Percentiles rank a stretch among this genome's conserved stretches.
phyloP scores from a whole-genome alignment of 1,140 invertebrate species.

The Cydia pomonella region DNA sequence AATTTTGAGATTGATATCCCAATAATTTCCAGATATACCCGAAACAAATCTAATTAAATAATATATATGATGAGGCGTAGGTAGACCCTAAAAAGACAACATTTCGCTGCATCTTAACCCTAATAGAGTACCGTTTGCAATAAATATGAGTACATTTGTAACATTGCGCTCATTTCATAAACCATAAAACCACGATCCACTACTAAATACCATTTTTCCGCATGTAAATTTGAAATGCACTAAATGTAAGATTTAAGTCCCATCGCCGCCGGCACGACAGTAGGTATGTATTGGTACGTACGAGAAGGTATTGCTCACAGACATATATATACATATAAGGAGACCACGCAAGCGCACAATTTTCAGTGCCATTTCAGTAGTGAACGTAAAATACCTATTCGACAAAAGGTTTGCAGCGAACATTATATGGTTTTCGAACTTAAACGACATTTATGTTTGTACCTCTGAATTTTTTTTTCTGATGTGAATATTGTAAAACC shows the following conservation, averaged over 20 bases:
- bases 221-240: slow-evolving; percentile 11
- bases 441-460: no score
- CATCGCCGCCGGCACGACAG: neutral
- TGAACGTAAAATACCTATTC: no score
- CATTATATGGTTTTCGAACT: no score
- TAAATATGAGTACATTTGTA: neutral
- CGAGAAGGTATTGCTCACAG: slow-evolving; percentile 1
- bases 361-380: neutral
- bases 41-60: no score
- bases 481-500: no score
- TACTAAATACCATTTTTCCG: neutral
- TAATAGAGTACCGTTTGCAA: neutral
- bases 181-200: neutral
- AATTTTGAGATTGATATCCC: no score
- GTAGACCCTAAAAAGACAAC: neutral
- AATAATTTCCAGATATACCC: no score
- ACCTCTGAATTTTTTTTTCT: no score
- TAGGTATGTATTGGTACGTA: slow-evolving; percentile 5
- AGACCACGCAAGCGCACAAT: neutral
- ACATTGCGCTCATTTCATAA: neutral
- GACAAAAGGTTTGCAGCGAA: no score
- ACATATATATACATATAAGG: neutral
- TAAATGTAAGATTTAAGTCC: slow-evolving; percentile 12
- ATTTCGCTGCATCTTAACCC: neutral
- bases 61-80: neutral